These are phyloP conservation scores for Liparis tanakae DNA, from an alignment of 2,797 vertebrate genomes.

Conservation along the genomic window DNA sequence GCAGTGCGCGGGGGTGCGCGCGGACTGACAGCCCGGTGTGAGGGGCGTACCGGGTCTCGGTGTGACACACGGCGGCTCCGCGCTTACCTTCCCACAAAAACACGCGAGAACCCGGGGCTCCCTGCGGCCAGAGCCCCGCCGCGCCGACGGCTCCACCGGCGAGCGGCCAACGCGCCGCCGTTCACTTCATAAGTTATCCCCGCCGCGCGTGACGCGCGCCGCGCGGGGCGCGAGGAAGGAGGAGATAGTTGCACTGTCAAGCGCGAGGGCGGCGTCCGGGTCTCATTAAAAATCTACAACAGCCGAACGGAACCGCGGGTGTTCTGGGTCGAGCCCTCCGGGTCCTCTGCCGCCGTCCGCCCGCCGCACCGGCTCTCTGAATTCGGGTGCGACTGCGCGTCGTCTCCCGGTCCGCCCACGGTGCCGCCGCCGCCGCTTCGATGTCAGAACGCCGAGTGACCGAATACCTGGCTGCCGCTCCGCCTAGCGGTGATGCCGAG, in stretches of 20 bases:
- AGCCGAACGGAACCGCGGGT: neutral
- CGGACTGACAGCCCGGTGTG: conserved; percentile 7
- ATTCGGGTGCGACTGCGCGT: conserved; percentile 2
- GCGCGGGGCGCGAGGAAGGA: conserved; percentile 10
- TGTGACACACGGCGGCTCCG: rapidly evolving
- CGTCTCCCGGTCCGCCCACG: neutral
- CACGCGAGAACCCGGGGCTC: conserved; percentile 16
- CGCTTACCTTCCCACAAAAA: conserved; percentile 49
- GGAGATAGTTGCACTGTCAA: conserved; percentile 14
- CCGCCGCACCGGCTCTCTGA: conserved; percentile 1
- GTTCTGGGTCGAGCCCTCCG: neutral
- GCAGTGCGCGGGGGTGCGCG: neutral
- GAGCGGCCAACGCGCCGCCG: conserved; percentile 16
- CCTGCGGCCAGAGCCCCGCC: neutral
- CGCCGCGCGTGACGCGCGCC: conserved; percentile 7
- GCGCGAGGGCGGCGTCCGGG: conserved; percentile 31
- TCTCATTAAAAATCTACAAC: neutral
- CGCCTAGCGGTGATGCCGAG: neutral
- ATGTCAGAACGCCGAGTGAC: conserved; percentile 18
- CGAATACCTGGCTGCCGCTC: neutral
- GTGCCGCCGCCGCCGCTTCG: conserved; percentile 21
- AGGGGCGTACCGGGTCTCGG: neutral
- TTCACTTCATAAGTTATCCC: conserved; percentile 54
- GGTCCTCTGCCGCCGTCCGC: neutral
- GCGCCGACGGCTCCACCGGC: conserved; percentile 27